Evolutionary conservation across 2,888 invertebrate genomes (phyloP).

Genomic region (Drosophila pegasa): DNA sequence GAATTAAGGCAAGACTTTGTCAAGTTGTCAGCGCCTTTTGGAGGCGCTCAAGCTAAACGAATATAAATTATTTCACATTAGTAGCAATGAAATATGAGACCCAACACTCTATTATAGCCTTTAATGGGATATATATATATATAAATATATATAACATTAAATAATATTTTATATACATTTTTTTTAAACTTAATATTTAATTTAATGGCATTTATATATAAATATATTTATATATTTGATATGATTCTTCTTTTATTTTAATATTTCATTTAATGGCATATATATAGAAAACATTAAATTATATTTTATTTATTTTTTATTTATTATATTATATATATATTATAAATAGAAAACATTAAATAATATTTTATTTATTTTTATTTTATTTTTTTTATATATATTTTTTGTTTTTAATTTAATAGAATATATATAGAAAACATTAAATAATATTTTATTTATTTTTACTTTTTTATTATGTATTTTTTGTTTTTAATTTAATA

Average conservation of each 20-base stretch:
- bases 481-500: too few species aligned
- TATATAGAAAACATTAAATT: too few species aligned
- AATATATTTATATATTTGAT: constrained; percentile 2
- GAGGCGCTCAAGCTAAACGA: neutral
- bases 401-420: too few species aligned
- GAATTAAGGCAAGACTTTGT: constrained; percentile 31
- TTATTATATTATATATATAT: neutral
- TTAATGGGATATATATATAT: too few species aligned
- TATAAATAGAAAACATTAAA: neutral
- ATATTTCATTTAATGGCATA: too few species aligned
- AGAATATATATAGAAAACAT: neutral
- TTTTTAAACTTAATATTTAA: too few species aligned
- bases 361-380: neutral
- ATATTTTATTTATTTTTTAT: neutral
- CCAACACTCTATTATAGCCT: neutral
- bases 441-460: neutral
- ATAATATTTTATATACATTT: neutral
- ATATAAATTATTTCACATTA: constrained; percentile 15
- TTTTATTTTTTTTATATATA: too few species aligned
- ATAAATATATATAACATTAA: neutral
- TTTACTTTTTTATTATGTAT: too few species aligned
- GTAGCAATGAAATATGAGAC: neutral
- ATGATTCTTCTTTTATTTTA: too few species aligned
- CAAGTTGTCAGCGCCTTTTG: constrained; percentile 7
- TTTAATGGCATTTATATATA: neutral